Percentiles rank a stretch among this genome's conserved stretches.
These are phyloP conservation scores for Scalopus aquaticus DNA, from an alignment of 2,113 vertebrate species.

Conservation along the genomic window DNA sequence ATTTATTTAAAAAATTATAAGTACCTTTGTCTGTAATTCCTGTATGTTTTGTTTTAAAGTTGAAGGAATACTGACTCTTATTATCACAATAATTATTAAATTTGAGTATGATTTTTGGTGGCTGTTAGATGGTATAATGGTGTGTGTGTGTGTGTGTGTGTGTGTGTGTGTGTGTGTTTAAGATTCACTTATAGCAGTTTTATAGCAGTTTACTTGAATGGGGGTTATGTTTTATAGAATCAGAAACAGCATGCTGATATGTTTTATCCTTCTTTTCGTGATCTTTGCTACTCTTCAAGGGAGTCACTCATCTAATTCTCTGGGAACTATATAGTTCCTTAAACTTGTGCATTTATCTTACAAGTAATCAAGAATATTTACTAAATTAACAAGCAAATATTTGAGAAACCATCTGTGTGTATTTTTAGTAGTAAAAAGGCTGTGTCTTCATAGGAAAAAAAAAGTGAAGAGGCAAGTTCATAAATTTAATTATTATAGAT, in stretches of 20 bases:
- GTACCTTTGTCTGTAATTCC: neutral
- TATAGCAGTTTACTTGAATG: neutral
- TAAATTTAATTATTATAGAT: constrained; percentile 70
- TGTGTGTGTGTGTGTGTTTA: neutral
- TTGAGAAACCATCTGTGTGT: neutral
- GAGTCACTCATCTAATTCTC: neutral
- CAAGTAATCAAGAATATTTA: neutral
- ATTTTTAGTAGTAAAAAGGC: constrained; percentile 29
- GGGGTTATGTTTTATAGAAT: neutral
- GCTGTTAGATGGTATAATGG: neutral
- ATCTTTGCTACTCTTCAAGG: neutral
- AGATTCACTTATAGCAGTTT: neutral
- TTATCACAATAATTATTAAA: neutral
- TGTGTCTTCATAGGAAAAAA: constrained; percentile 31
- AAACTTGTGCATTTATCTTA: neutral
- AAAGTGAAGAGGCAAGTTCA: neutral
- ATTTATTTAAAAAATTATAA: neutral
- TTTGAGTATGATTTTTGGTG: neutral
- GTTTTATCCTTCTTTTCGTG: neutral
- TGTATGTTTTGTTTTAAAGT: neutral
- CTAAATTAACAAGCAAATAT: constrained; percentile 21
- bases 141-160: neutral
- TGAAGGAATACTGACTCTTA: neutral
- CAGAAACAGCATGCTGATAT: neutral
- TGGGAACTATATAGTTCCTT: neutral